Evolutionary conservation across 2,113 vertebrate species (phyloP).

Genomic region (Orycteropus afer): DNA sequence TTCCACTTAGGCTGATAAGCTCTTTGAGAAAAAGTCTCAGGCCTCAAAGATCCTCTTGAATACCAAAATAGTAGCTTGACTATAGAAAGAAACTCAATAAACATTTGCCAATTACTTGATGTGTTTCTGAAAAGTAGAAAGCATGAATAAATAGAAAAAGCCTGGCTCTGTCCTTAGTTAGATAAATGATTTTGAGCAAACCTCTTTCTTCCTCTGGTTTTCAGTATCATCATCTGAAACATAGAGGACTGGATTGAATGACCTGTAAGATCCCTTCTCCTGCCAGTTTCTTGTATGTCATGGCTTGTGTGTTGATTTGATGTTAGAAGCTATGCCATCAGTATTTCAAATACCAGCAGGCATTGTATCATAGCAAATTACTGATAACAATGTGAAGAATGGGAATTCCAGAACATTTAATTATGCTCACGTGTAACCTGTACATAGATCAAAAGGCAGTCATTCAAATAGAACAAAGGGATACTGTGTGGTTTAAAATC

Average conservation of each 20-base stretch:
- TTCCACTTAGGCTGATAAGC: background rate
- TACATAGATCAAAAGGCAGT: no score
- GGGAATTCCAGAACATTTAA: no score
- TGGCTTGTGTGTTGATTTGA: no score
- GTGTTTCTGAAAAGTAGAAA: slow-evolving; percentile 20
- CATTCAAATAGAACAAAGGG: no score
- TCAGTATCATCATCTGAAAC: background rate
- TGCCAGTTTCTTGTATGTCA: no score
- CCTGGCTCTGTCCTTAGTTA: background rate
- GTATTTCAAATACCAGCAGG: no score
- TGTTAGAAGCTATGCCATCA: no score
- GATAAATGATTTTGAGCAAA: background rate
- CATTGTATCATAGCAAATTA: no score
- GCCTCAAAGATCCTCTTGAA: slow-evolving; percentile 9
- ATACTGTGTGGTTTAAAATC: no score
- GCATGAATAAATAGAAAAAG: slow-evolving; percentile 4
- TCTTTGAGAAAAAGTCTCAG: background rate
- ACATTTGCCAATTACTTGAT: background rate
- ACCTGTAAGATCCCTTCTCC: background rate
- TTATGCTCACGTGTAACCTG: no score
- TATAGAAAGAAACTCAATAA: background rate
- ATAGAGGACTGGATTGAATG: background rate
- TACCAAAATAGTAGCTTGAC: background rate
- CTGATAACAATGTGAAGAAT: no score
- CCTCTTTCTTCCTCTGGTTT: background rate